Base-by-base conservation (phyloP, 1,140 invertebrate genomes). In the Saccostrea echinata region DNA sequence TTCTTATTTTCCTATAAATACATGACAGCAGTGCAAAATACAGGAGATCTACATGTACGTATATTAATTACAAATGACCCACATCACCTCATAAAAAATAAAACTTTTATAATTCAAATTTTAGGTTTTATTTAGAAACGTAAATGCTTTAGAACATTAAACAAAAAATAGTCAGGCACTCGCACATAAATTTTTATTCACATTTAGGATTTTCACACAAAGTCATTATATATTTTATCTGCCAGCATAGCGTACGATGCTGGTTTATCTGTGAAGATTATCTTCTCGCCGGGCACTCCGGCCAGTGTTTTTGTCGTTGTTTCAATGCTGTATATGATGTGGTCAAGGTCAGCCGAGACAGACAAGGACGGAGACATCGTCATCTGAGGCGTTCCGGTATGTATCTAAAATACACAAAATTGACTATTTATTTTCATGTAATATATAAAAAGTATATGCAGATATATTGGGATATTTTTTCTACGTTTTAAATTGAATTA, bases 191-290 rank as follows among this genome's bases (percentile, higher is more conserved):
- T 21, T 61, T n/a, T 0, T 61, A 21, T 61, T n/a, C 18, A 6
- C 1, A 3, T 43, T 43, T 43, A 43, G 1, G 43, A 9, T 43
- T 61, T 6, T 21, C n/a, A 61, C 3, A 61, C 18, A 21, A 61
- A 61, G 21, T 61, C 55, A 21, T 76, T 12, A 27, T 76, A 76
- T 12, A 76, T 30, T 76, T 76, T 76, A 76, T 76, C 68, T 76
- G 68, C 68, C 30, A 76, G 68, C 1, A 76, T 30, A 16, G 24
- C 12, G 1, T 76, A 76, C 24, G 68, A 76, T 16, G 68, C 27
- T 18, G 68, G 68, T 30, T 76, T 76, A 76, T 76, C 68, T 0
- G 30, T 76, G 30, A 76, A 76, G 27, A 30, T 76, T 0, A 76
- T 76, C 2, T 6, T 76, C 27, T 76, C 68, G 9, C 68, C 68